Percentiles rank a stretch among this genome's conserved stretches.
These are phyloP conservation scores for Cirrhinus mrigala DNA, from an alignment of 2,797 vertebrate species.

Conservation along the genomic window DNA sequence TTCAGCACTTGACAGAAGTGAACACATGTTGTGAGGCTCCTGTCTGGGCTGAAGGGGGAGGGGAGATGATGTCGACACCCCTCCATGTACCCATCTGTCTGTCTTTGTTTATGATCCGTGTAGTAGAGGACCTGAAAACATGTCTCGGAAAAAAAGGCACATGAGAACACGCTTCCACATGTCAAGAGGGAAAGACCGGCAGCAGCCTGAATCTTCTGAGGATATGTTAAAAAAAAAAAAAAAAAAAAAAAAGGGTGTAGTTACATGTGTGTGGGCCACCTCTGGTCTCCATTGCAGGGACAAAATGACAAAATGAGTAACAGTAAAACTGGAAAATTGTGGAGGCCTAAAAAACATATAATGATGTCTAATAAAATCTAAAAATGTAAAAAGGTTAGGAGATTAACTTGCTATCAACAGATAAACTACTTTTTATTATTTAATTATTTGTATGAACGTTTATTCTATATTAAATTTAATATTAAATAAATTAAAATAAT, in stretches of 20 bases:
- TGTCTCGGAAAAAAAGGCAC: constrained; percentile 8
- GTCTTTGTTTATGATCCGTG: constrained; percentile 22
- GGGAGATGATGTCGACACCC: constrained; percentile 33
- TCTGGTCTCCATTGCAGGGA: neutral
- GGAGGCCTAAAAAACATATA: neutral
- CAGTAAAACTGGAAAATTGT: neutral
- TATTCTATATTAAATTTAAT: too few species aligned
- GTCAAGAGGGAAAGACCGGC: neutral
- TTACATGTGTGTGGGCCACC: neutral
- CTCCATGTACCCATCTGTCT: constrained; percentile 43
- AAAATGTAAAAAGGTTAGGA: neutral
- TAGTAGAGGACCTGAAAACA: constrained; percentile 33
- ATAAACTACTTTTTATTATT: neutral
- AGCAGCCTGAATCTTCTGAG: neutral
- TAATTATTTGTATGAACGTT: too few species aligned
- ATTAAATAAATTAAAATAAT: too few species aligned
- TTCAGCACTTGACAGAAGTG: constrained; percentile 33
- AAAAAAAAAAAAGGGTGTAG: neutral
- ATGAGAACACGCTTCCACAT: constrained; percentile 12
- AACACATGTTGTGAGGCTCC: constrained; percentile 49
- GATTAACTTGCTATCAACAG: neutral
- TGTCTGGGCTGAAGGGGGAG: constrained; percentile 18
- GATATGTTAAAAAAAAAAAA: too few species aligned
- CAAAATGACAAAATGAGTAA: too few species aligned
- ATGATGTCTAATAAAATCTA: neutral